Base-by-base conservation (phyloP, 2,888 invertebrate genomes). In the Pterostichus madidus region DNA sequence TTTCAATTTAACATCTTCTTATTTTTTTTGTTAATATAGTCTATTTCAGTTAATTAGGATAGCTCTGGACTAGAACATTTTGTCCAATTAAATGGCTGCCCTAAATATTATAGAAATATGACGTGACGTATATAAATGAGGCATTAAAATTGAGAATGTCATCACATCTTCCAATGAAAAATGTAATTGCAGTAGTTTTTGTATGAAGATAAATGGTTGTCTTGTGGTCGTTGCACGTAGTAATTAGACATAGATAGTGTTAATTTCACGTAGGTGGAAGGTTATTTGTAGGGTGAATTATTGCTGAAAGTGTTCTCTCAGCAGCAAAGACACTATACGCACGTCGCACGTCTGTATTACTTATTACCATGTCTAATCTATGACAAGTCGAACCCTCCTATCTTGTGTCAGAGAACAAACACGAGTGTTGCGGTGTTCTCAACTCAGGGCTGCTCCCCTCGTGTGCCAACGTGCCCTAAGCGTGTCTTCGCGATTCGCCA, bases 381-480 rank as follows among this genome's bases (percentile, higher is more conserved):
- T 75, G 75, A 52, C 52, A 75, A 75, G 75, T 75, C 52, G 75
- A 75, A 52, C 52, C 75, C 75, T 75, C 75, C 75, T 75, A 75
- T 75, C 52, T 75, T 75, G 75, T 75, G 75, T 75, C 49, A 75
- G 52, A 75, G 75, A 52, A 71, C 68, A 71, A 71, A 71, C 68
- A 71, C 44, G 68, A 71, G 68, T 71, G 68, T 71, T 71, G 68
- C 68, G 68, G 39, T 71, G 68, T 71, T 71, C 68, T 71, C 68
- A 71, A 44, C 68, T 71, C 35, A 32, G 11, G 17, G 44, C 13
- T 39, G 15, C 17, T 71, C 44, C 68, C 44, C 68, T 71, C 17
- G 39, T 5, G 10, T 52, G 10, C 1, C 5, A 10, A 3, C 49
- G 5, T 52, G 52, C 52, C 52, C 52, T 52, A 52, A 52, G 52